These are phyloP conservation scores for Fabriciana adippe DNA, from an alignment of 2,888 invertebrate genomes.

Conservation along the genomic window DNA sequence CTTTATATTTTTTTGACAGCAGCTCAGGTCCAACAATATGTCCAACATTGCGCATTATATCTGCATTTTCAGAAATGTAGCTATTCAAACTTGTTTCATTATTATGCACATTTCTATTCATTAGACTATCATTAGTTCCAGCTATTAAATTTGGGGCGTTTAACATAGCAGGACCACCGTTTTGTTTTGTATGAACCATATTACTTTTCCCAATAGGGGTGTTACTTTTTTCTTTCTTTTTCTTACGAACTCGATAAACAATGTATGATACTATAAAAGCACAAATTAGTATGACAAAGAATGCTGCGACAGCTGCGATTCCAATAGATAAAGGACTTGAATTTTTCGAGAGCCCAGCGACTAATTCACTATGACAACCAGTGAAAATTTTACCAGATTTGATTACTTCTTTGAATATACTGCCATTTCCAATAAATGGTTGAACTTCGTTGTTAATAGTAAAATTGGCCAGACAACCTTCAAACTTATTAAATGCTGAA, in stretches of 20 bases:
- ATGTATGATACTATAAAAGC: conserved; percentile 95
- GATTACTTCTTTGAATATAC: conserved; percentile 87
- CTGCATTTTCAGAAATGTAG: conserved; percentile 88
- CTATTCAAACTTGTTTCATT: conserved; percentile 87
- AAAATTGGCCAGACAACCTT: conserved; percentile 95
- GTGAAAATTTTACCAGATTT: conserved; percentile 87
- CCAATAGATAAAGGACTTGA: conserved; percentile 95
- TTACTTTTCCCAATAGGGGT: conserved; percentile 84
- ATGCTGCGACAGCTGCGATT: conserved; percentile 95
- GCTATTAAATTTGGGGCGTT: conserved; percentile 86
- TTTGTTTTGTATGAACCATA: conserved; percentile 90
- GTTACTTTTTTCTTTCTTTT: conserved; percentile 92
- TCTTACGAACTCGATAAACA: conserved; percentile 93
- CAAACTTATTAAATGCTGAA: conserved; percentile 85
- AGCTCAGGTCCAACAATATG: conserved; percentile 93
- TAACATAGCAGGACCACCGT: conserved; percentile 86
- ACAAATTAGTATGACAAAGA: conserved; percentile 94
- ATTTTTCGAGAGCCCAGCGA: conserved; percentile 88
- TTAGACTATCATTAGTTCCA: conserved; percentile 85
- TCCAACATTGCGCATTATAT: conserved; percentile 88
- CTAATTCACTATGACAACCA: conserved; percentile 89
- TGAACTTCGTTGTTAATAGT: conserved; percentile 94
- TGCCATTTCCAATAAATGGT: conserved; percentile 94
- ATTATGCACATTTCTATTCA: conserved; percentile 86
- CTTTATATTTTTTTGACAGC: conserved; percentile 93